Percentiles rank a stretch among this genome's conserved stretches.
Evolutionary conservation across 1,140 invertebrate species (phyloP).

Genomic region (Bombus confusus): DNA sequence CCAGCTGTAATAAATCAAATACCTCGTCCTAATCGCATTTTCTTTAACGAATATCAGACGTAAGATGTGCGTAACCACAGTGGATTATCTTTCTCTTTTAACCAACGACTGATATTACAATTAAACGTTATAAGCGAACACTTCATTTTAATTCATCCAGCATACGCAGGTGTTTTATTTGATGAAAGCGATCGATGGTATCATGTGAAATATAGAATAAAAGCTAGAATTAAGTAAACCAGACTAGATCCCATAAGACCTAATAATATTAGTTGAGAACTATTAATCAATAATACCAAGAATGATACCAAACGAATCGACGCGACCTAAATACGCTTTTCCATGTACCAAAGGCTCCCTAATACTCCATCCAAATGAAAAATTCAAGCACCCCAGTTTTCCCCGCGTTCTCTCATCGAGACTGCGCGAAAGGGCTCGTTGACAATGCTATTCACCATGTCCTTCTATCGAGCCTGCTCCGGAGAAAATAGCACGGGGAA

Average conservation of each 20-base stretch:
- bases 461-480: constrained; percentile 15
- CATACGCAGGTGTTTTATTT: no score
- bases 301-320: neutral
- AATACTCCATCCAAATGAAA: neutral
- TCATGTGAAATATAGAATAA: no score
- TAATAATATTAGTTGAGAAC: neutral
- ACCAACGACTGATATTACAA: no score
- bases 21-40: neutral
- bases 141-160: neutral
- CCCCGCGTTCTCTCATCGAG: neutral
- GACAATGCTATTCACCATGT: constrained; percentile 52
- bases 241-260: no score
- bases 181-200: no score
- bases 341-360: no score
- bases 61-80: neutral
- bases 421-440: constrained; percentile 48
- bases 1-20: neutral
- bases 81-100: no score
- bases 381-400: neutral
- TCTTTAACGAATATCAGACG: neutral
- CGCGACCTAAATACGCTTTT: no score
- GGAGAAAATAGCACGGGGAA: constrained; percentile 17
- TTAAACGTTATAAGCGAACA: no score
- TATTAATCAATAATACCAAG: neutral
- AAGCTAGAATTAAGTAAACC: no score